These are phyloP conservation scores for Muscidifurax raptorellus DNA, from an alignment of 1,140 invertebrate genomes.

Conservation along the genomic window DNA sequence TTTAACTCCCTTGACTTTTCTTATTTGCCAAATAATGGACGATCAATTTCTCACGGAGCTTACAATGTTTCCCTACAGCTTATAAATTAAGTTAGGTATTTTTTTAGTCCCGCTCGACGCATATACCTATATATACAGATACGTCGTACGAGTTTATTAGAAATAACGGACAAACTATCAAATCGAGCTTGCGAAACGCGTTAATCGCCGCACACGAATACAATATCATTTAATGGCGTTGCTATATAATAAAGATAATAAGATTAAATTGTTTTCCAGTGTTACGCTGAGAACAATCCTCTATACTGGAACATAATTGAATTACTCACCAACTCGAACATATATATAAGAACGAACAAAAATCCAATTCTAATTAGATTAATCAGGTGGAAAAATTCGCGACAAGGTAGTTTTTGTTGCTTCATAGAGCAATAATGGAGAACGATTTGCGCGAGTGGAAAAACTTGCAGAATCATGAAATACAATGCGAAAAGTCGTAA, in stretches of 20 bases:
- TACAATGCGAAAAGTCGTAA: conserved; percentile 13
- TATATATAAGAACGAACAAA: too few species aligned
- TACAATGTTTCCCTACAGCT: not conserved
- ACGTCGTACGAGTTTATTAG: too few species aligned
- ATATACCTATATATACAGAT: too few species aligned
- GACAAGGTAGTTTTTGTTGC: conserved; percentile 5
- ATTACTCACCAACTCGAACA: too few species aligned
- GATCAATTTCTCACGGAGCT: not conserved
- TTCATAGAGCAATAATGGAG: not conserved
- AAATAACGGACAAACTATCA: too few species aligned
- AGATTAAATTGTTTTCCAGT: not conserved
- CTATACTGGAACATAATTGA: too few species aligned
- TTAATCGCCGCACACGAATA: not conserved
- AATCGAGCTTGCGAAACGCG: not conserved
- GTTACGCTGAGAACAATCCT: too few species aligned
- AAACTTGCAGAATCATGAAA: conserved; percentile 16
- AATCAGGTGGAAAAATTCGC: not conserved
- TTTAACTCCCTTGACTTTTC: not conserved
- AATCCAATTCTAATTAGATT: conserved; percentile 7
- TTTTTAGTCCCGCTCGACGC: too few species aligned
- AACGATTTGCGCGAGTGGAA: conserved; percentile 3
- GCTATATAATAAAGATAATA: not conserved
- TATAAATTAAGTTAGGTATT: too few species aligned
- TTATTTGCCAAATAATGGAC: not conserved
- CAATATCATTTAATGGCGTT: not conserved